phyloP scores from a whole-genome alignment of 2,888 invertebrate genomes.

The Scaeva pyrastri region DNA sequence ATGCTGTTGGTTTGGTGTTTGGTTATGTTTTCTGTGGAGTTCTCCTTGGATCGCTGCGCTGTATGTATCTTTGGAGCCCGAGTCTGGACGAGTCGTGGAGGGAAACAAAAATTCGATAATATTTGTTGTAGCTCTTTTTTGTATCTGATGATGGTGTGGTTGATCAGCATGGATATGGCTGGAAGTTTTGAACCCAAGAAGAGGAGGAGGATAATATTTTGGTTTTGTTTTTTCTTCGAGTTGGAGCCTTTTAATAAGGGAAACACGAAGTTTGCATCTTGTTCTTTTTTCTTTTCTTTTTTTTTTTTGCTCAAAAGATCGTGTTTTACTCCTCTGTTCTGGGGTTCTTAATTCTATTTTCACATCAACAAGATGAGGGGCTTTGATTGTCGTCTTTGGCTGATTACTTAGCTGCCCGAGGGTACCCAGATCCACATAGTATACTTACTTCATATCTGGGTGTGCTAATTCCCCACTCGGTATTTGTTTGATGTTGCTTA shows the following conservation, averaged over 20 bases:
- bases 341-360: slow-evolving; percentile 40
- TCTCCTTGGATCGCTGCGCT: slow-evolving; percentile 17
- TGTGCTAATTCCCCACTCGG: slow-evolving; percentile 68
- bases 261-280: slow-evolving; percentile 75
- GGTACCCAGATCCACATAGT: slow-evolving; percentile 9
- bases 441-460: slow-evolving; percentile 29
- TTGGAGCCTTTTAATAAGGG: slow-evolving; percentile 76
- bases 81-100: slow-evolving; percentile 25
- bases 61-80: slow-evolving; percentile 25
- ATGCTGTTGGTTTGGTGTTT: slow-evolving; percentile 37
- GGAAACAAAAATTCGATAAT: slow-evolving; percentile 54
- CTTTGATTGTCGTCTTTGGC: slow-evolving; percentile 59
- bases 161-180: slow-evolving; percentile 36
- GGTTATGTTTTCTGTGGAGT: slow-evolving; percentile 6
- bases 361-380: slow-evolving; percentile 53
- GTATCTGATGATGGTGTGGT: slow-evolving; percentile 45
- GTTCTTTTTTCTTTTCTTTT: slow-evolving; percentile 54
- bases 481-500: slow-evolving; percentile 64
- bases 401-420: slow-evolving; percentile 50
- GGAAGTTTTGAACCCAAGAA: slow-evolving; percentile 41
- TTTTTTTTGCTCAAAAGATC: slow-evolving; percentile 57
- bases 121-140: slow-evolving; percentile 58
- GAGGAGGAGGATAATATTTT: slow-evolving; percentile 48
- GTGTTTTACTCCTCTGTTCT: slow-evolving; percentile 55
- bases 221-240: slow-evolving; percentile 24